Evolutionary conservation across 2,113 vertebrate genomes (phyloP).

Genomic region (Zosterops hypoxanthus): DNA sequence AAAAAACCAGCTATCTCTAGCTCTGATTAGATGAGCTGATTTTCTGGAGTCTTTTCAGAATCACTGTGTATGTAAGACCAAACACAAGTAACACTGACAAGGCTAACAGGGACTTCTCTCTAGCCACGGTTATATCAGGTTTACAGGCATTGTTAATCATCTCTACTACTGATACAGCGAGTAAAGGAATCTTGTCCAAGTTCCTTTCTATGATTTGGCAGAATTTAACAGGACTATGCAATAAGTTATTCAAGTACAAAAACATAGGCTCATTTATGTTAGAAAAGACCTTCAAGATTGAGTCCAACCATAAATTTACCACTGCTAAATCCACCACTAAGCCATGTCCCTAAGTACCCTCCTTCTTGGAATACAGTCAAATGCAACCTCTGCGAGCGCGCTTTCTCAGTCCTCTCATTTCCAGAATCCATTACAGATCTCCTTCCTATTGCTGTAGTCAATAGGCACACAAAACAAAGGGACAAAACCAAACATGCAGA

Average conservation of each 20-base stretch:
- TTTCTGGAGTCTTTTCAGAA: background rate
- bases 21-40: background rate
- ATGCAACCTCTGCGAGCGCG: background rate
- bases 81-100: background rate
- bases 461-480: background rate
- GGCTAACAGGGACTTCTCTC: background rate
- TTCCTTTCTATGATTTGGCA: background rate
- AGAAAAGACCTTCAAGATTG: background rate
- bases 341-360: background rate
- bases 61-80: background rate
- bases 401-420: background rate
- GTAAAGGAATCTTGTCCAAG: background rate
- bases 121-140: accelerated
- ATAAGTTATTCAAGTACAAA: background rate
- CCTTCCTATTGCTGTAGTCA: background rate
- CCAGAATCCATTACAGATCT: background rate
- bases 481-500: background rate
- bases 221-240: background rate
- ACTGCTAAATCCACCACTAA: background rate
- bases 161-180: background rate
- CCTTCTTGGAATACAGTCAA: background rate
- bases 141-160: background rate
- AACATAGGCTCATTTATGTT: background rate
- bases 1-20: background rate
- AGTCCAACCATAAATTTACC: background rate